phyloP scores from a whole-genome alignment of 1,140 invertebrate genomes.

The Drosophila busckii region DNA sequence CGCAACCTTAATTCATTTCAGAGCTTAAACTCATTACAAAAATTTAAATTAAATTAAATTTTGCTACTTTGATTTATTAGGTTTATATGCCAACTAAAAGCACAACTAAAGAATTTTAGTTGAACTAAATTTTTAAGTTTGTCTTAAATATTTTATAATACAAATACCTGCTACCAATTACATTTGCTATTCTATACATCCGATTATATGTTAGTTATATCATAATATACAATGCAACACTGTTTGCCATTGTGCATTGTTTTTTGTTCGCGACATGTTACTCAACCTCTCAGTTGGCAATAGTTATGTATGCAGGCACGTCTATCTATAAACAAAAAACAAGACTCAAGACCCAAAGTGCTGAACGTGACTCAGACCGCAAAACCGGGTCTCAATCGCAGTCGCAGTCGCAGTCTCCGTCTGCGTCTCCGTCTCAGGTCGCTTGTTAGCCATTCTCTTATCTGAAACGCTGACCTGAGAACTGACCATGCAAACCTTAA shows the following conservation, averaged over 20 bases:
- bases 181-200: constrained; percentile 1
- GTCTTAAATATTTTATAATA: constrained; percentile 17
- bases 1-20: constrained; percentile 39
- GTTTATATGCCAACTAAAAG: too few relatives aligned
- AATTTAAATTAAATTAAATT: too few relatives aligned
- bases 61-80: too few relatives aligned
- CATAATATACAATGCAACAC: constrained; percentile 20
- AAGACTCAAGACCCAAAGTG: constrained; percentile 18
- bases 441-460: constrained; percentile 6
- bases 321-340: background rate
- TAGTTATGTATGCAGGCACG: constrained; percentile 24
- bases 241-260: constrained; percentile 12
- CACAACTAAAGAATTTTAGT: too few relatives aligned
- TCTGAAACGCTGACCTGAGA: constrained; percentile 5
- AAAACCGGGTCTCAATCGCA: too few relatives aligned
- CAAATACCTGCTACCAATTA: background rate
- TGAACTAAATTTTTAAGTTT: too few relatives aligned
- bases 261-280: constrained; percentile 21
- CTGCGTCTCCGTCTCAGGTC: background rate
- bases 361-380: constrained; percentile 45
- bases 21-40: too few relatives aligned
- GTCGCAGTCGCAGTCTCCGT: background rate
- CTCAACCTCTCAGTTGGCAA: constrained; percentile 26
- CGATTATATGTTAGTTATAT: too few relatives aligned
- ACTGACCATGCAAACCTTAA: constrained; percentile 14